Percentiles rank a stretch among this genome's conserved stretches.
Evolutionary conservation across 2,888 invertebrate genomes (phyloP).

Genomic region (Craniophora ligustri): DNA sequence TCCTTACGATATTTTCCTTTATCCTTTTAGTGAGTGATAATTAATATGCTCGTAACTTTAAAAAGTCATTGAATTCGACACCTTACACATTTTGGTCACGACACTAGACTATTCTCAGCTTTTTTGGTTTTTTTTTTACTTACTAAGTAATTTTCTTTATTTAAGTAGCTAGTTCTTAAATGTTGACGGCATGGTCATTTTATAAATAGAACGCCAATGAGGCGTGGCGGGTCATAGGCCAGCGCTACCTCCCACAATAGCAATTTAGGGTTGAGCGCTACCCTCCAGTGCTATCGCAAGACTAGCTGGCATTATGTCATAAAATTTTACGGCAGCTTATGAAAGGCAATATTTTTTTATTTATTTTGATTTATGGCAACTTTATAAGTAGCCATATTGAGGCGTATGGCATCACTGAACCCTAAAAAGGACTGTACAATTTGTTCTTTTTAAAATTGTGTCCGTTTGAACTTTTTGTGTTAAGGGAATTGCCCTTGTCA

Average conservation of each 20-base stretch:
- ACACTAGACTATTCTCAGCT: too few species aligned
- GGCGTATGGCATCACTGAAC: neutral
- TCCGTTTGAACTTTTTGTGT: neutral
- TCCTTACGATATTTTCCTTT: too few species aligned
- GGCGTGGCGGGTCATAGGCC: conserved; percentile 24
- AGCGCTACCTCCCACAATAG: conserved; percentile 4
- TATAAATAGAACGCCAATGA: conserved; percentile 27
- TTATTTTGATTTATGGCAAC: conserved; percentile 26
- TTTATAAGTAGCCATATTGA: conserved; percentile 10
- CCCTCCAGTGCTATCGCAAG: conserved; percentile 16
- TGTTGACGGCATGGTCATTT: conserved; percentile 20
- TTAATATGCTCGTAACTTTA: too few species aligned
- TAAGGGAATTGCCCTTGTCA: neutral
- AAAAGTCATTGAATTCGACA: too few species aligned
- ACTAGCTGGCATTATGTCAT: conserved; percentile 25
- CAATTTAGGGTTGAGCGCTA: conserved; percentile 26
- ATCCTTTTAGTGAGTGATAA: too few species aligned
- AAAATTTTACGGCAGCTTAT: conserved; percentile 28
- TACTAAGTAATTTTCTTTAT: conserved; percentile 24
- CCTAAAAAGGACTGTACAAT: neutral
- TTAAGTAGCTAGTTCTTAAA: conserved; percentile 11
- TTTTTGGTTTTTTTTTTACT: conserved; percentile 4
- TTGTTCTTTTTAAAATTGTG: conserved; percentile 13
- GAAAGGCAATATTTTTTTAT: conserved; percentile 22
- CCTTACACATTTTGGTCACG: too few species aligned